Base-by-base conservation (phyloP, 2,888 invertebrate species). In the Ochropleura leucogaster region DNA sequence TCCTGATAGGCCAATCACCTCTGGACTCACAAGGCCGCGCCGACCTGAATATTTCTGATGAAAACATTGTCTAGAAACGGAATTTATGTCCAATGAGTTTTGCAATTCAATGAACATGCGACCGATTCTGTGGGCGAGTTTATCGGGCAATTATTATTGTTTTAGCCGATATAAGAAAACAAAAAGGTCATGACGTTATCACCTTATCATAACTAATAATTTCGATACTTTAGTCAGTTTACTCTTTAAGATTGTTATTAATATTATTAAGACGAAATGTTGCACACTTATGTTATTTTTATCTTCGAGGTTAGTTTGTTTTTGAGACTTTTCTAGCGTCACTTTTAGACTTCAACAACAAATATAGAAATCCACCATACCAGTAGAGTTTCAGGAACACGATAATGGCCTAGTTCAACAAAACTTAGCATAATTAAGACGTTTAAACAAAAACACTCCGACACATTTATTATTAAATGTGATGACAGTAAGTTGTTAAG, bases 21-120 rank as follows among this genome's bases (percentile, higher is more conserved):
- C 14, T 49, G 42, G 14, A 20, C 16, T 72, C 53, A 69, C 44
- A 63, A 70, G 49, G 49, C 12, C 62, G 8, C 18, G 20, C 12
- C 1, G 18, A 55, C 10, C 46, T 51, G 12, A 51, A 57, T 42
- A 57, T 64, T 57, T 46, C 7, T 20, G n/a, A 46, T 51, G 14
- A 62, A 51, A 51, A 42, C 20, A 47, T 46, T 59, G 42, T 51
- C 40, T 78, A 10, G 40, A 64, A 63, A 78, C 55, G 8, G 46
- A 57, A 64, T 57, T 51, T 44, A 59, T 40, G 6, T 57, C 14
- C 20, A 30, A 71, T 30, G 16, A 9, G 16, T 51, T 77, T 77
- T 71, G 63, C 63, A 71, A 78, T 78, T 78, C 57, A 78, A 64
- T 71, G 40, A 57, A n/a, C 46, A 30, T 20, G 40, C 51, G 18